Base-by-base conservation (phyloP, 2,888 invertebrate genomes). In the Leucoptera coffeella region DNA sequence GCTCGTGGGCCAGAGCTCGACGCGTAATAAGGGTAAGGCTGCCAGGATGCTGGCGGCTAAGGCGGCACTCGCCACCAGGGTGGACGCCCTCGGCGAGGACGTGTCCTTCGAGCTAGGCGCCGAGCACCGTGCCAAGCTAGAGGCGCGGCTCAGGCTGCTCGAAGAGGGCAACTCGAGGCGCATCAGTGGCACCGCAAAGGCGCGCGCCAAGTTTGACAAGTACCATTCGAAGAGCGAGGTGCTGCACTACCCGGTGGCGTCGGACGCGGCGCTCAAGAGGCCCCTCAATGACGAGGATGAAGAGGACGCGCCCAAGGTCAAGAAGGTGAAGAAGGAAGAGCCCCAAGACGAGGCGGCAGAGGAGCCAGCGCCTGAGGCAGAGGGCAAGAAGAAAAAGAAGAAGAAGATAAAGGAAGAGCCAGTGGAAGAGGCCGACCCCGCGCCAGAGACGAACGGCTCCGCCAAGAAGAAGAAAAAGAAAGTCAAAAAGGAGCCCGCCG, bases 11-110 rank as follows among this genome's bases (percentile, higher is more conserved):
- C 91, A 93, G 49, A 78, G 88, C 2, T 88, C 85, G 45, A 77
- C 84, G 0, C 91, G 88, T 53, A 84, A 92, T 39, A 99, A 99
- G 56, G 97, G 97, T 31, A 87, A 85, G 60, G 85, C 87, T 78
- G 90, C 97, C 0, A 77, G 99, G 41, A 97, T 96, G 81, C 65
- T 99, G 39, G 97, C 99, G 2, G 95, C 97, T 0, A 99, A 99
- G 56, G 87, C 94, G 0, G 79, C 97, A 0, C 56, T 99, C 15
- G 92, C 92, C 0, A 88, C 90, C 0, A 79, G 99, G 40, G 86
- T 93, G 1, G 99, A 99, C 57, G 99, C 99, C 0, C 78, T 99
- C 12, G 95, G 95, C 1, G 97, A 99, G 50, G 93, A 91, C 21
- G 78, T 77, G 1, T 69, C 65, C 1, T 82, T 85, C 39, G 89